A percentile compares a stretch with the other conserved stretches of the same genome.
Conservation (phyloP, 2,797 vertebrate genomes). For the Pterois miles region DNA sequence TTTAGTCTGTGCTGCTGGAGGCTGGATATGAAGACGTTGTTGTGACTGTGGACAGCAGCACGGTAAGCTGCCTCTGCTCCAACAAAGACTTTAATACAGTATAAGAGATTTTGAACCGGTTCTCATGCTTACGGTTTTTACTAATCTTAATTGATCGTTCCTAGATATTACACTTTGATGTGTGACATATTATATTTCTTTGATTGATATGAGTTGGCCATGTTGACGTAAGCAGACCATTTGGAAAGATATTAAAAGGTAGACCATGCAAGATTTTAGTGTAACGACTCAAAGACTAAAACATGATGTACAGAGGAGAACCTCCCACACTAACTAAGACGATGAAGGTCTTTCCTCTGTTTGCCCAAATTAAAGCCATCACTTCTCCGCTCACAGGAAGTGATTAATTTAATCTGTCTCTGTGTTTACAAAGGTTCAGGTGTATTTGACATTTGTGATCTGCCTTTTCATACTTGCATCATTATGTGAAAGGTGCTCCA, state of each 20-base stretch:
- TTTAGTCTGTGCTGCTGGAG: constrained; percentile 47
- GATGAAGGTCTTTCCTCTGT: not conserved
- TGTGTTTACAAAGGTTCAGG: not conserved
- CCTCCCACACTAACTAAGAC: not conserved
- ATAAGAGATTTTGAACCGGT: not conserved
- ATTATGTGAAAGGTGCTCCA: not conserved
- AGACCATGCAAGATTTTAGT: not conserved
- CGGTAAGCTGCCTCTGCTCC: constrained; percentile 60
- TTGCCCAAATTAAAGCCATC: constrained; percentile 4
- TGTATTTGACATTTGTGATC: not conserved
- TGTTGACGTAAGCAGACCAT: not conserved
- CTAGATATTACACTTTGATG: not conserved
- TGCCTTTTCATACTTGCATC: not conserved
- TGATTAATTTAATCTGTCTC: constrained; percentile 18
- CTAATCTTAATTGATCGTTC: not conserved
- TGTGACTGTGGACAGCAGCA: constrained; percentile 38
- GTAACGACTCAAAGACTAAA: not conserved
- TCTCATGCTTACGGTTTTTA: not conserved
- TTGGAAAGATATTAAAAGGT: not conserved
- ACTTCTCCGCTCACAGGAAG: constrained; percentile 23
- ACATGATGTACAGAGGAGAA: not conserved
- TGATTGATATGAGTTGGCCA: fast-evolving
- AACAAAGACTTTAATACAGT: not conserved
- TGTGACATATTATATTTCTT: not conserved
- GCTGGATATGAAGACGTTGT: constrained; percentile 21